phyloP scores from a whole-genome alignment of 2,888 invertebrate genomes.

The Pseudoips prasinana region DNA sequence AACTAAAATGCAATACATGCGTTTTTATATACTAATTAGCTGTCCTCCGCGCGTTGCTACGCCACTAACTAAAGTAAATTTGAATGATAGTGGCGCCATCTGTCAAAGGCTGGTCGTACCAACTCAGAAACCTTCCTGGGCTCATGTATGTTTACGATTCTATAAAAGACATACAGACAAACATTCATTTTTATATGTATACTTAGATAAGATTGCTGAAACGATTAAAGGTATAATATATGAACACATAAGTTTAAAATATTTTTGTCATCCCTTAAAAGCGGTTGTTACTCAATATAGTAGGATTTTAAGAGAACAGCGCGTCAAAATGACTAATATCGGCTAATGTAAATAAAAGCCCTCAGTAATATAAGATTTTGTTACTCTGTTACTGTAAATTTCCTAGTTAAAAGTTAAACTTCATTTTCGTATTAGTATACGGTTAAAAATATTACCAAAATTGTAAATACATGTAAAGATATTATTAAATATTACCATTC shows the following conservation, averaged over 20 bases:
- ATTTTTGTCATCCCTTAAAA: slow-evolving; percentile 6
- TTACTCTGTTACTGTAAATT: slow-evolving; percentile 74
- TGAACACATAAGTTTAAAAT: slow-evolving; percentile 11
- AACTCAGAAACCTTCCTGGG: too few species aligned
- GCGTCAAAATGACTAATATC: slow-evolving; percentile 28
- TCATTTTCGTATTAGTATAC: slow-evolving; percentile 75
- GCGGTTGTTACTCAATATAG: slow-evolving; percentile 9
- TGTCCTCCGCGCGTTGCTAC: too few species aligned
- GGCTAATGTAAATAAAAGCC: slow-evolving; percentile 61
- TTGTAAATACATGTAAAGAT: slow-evolving; percentile 81
- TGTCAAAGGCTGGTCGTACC: too few species aligned
- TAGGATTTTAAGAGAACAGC: background rate
- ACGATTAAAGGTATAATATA: too few species aligned
- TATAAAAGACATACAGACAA: too few species aligned
- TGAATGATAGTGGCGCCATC: too few species aligned
- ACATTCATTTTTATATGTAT: too few species aligned
- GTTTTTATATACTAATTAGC: too few species aligned
- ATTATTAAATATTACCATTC: slow-evolving; percentile 81
- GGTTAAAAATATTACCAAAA: slow-evolving; percentile 75
- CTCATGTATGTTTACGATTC: too few species aligned
- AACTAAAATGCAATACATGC: too few species aligned
- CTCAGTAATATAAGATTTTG: slow-evolving; percentile 55
- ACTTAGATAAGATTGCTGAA: too few species aligned
- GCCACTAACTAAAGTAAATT: too few species aligned
- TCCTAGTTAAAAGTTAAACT: slow-evolving; percentile 61